Conservation (phyloP, 2,888 invertebrate species). For the Tenthredo notha region DNA sequence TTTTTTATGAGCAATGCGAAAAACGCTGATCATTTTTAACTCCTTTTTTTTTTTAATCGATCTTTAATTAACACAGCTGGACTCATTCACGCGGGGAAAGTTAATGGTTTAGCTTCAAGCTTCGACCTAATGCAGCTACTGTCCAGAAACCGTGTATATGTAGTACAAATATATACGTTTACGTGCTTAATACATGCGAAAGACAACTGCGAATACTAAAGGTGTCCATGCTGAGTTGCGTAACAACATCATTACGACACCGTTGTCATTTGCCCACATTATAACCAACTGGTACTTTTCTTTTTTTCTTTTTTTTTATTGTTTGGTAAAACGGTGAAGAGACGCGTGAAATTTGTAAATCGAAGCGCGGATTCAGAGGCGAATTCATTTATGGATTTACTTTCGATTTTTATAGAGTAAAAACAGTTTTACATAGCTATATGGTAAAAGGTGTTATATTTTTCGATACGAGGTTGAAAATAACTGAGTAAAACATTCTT, state of each 20-base stretch:
- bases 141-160: background rate
- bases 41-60: background rate
- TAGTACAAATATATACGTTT: conserved; percentile 3
- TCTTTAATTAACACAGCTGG: conserved; percentile 18
- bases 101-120: background rate
- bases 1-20: background rate
- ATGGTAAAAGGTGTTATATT: background rate
- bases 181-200: background rate
- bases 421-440: background rate
- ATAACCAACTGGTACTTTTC: background rate
- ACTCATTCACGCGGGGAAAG: conserved; percentile 31
- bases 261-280: conserved; percentile 20
- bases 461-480: background rate
- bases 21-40: background rate
- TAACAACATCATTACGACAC: conserved; percentile 41
- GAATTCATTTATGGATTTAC: background rate
- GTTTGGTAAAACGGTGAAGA: background rate
- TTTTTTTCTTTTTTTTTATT: background rate
- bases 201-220: conserved; percentile 29
- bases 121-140: conserved; percentile 11
- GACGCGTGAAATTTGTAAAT: background rate
- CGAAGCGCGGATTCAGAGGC: background rate
- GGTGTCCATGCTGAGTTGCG: conserved; percentile 27
- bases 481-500: background rate
- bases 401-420: background rate